Percentiles rank a stretch among this genome's conserved stretches.
phyloP scores from a whole-genome alignment of 2,797 vertebrate genomes.

The Salmo trutta region DNA sequence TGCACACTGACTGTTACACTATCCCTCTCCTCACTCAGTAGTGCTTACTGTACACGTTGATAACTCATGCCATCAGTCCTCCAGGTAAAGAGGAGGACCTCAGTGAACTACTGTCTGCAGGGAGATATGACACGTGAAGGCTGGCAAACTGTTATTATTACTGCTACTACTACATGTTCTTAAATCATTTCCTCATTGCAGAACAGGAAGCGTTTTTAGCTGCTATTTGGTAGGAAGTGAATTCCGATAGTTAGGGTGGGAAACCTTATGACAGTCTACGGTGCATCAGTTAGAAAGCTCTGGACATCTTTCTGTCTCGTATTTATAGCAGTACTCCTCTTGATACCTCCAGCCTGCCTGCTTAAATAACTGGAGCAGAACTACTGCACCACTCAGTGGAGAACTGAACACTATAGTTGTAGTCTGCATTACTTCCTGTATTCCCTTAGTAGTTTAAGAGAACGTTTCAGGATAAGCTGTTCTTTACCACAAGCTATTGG shows the following conservation, averaged over 20 bases:
- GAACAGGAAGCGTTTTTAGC: conserved; percentile 60
- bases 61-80: conserved; percentile 2
- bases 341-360: conserved; percentile 72
- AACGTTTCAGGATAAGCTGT: conserved; percentile 68
- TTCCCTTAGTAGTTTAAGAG: conserved; percentile 44
- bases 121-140: conserved; percentile 63
- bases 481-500: conserved; percentile 61
- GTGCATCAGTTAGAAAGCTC: not conserved
- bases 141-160: conserved; percentile 73
- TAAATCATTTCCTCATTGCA: conserved; percentile 59
- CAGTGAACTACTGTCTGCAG: conserved; percentile 50
- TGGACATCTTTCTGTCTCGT: conserved; percentile 35
- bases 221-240: conserved; percentile 64
- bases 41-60: conserved; percentile 29
- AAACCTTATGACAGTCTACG: not conserved
- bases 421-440: conserved; percentile 54
- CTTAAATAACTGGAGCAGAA: conserved; percentile 62
- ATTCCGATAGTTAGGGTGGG: conserved; percentile 46
- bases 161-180: conserved; percentile 47
- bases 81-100: conserved; percentile 19
- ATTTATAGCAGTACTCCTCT: conserved; percentile 67
- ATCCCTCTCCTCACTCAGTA: not conserved
- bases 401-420: conserved; percentile 63
- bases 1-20: conserved; percentile 30
- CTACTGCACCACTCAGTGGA: conserved; percentile 47